These are phyloP conservation scores for Diogma glabrata DNA, from an alignment of 2,888 invertebrate genomes.

Conservation along the genomic window DNA sequence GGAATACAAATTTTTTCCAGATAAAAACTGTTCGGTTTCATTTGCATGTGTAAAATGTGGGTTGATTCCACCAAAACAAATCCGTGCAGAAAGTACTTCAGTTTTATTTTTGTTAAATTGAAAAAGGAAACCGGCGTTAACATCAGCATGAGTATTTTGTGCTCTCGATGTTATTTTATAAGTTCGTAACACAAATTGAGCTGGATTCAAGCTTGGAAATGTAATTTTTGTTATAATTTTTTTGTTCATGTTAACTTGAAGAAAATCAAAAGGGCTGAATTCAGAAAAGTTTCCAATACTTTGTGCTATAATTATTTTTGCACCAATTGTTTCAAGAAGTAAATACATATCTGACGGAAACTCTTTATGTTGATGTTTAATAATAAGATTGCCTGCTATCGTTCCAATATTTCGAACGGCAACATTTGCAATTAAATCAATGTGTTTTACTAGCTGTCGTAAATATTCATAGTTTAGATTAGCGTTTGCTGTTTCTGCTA, in stretches of 20 bases:
- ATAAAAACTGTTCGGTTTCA: constrained; percentile 40
- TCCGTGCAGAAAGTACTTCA: constrained; percentile 37
- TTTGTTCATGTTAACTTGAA: constrained; percentile 36
- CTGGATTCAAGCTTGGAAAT: constrained; percentile 31
- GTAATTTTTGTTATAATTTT: constrained; percentile 29
- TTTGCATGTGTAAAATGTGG: constrained; percentile 38
- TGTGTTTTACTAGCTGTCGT: constrained; percentile 44
- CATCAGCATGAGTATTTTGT: constrained; percentile 62
- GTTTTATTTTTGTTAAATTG: constrained; percentile 38
- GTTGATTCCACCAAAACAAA: constrained; percentile 49
- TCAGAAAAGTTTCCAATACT: constrained; percentile 27
- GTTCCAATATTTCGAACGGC: constrained; percentile 32
- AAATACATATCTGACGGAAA: constrained; percentile 45
- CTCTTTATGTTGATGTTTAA: constrained; percentile 43
- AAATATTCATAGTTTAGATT: neutral
- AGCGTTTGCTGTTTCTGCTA: neutral
- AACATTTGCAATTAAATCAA: constrained; percentile 40
- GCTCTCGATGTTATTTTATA: constrained; percentile 60
- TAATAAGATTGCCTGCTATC: constrained; percentile 51
- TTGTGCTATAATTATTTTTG: constrained; percentile 19
- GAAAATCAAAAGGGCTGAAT: constrained; percentile 27
- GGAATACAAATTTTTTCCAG: constrained; percentile 37
- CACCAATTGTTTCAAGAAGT: constrained; percentile 59
- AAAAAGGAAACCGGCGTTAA: constrained; percentile 61
- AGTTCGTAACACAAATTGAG: constrained; percentile 33